Percentiles rank a stretch among this genome's conserved stretches.
Evolutionary conservation across 2,113 vertebrate species (phyloP).

Genomic region (Clupea harengus): DNA sequence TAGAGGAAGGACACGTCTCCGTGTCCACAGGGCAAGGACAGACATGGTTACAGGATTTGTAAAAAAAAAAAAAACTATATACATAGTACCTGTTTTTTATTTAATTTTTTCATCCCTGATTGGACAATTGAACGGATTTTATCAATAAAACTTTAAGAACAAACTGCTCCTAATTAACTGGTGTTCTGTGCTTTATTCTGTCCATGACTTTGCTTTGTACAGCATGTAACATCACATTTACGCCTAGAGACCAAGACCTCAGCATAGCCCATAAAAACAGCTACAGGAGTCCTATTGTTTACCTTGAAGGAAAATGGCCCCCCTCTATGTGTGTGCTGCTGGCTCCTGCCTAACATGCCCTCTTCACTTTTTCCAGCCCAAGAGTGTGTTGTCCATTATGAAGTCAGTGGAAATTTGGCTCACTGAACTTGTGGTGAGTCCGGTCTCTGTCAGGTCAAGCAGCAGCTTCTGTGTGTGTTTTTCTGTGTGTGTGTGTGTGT

Average conservation of each 20-base stretch:
- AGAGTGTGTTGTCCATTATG: not conserved
- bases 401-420: not conserved
- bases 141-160: constrained; percentile 34
- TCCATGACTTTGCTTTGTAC: not conserved
- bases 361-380: not conserved
- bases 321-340: not conserved
- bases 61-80: constrained; percentile 45
- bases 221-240: not conserved
- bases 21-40: constrained; percentile 36
- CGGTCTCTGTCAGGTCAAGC: not conserved
- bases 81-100: constrained; percentile 48
- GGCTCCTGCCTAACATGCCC: not conserved
- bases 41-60: constrained; percentile 44
- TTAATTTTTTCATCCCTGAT: constrained; percentile 51
- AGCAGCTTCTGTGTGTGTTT: not conserved
- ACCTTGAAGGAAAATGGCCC: not conserved
- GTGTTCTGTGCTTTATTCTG: not conserved
- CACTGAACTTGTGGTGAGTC: not conserved
- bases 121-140: constrained; percentile 58
- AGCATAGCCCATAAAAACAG: not conserved
- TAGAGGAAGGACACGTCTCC: constrained; percentile 19
- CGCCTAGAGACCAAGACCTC: not conserved
- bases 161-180: not conserved
- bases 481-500: rapidly evolving
- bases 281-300: not conserved